Percentiles rank a stretch among this genome's conserved stretches.
Evolutionary conservation across 2,113 vertebrate species (phyloP).

Genomic region (Leptodactylus fuscus): DNA sequence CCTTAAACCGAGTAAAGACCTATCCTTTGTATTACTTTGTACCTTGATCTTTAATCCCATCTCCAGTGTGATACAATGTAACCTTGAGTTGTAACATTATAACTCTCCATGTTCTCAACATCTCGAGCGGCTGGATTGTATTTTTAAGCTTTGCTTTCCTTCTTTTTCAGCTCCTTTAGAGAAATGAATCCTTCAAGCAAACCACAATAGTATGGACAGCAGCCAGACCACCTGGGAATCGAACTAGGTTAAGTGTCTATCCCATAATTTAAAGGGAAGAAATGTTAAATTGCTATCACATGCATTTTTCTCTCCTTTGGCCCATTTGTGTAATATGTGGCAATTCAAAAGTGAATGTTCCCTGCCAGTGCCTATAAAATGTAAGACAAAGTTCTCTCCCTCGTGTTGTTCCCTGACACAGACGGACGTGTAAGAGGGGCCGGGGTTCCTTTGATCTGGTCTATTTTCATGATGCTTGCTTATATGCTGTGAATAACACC

Average conservation of each 20-base stretch:
- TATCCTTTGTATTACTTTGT: neutral
- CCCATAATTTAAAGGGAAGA: slow-evolving; percentile 61
- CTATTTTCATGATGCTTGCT: slow-evolving; percentile 38
- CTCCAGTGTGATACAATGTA: slow-evolving; percentile 13
- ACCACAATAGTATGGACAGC: slow-evolving; percentile 57
- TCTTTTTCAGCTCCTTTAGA: slow-evolving; percentile 44
- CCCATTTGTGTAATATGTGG: slow-evolving; percentile 60
- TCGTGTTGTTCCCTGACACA: slow-evolving; percentile 53
- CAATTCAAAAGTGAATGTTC: slow-evolving; percentile 54
- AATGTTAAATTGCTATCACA: slow-evolving; percentile 61
- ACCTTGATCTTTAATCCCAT: no score
- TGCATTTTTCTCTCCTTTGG: slow-evolving; percentile 60
- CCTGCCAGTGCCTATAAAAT: slow-evolving; percentile 58
- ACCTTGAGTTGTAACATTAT: slow-evolving; percentile 1
- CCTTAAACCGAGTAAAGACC: neutral
- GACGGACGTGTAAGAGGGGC: slow-evolving; percentile 30
- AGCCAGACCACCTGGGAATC: slow-evolving; percentile 61
- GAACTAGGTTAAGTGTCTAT: slow-evolving; percentile 62
- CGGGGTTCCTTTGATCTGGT: slow-evolving; percentile 44
- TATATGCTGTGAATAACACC: slow-evolving; percentile 50
- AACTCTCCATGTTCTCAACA: slow-evolving; percentile 20
- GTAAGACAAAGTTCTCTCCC: slow-evolving; percentile 56
- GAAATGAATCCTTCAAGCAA: slow-evolving; percentile 58
- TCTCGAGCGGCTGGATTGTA: slow-evolving; percentile 30
- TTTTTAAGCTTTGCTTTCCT: slow-evolving; percentile 52